Evolutionary conservation across 2,113 vertebrate species (phyloP), one percentile per base, ranked within the genome.

Genomic region (Lophius piscatorius): DNA sequence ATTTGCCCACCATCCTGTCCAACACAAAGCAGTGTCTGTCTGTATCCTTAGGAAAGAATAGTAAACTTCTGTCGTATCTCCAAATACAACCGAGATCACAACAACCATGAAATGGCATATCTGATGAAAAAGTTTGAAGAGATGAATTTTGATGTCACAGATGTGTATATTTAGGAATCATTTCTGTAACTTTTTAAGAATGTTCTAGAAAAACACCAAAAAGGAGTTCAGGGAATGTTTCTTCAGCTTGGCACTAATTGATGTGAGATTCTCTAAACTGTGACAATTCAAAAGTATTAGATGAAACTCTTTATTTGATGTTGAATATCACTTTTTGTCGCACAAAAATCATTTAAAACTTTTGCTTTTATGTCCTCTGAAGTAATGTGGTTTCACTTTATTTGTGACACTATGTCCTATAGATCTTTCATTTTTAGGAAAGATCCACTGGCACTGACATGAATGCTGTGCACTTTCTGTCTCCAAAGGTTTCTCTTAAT

Each of bases 141-240:
- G 33, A 26, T 47, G 14, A 29, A 20, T 52, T 39, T 21, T 14
- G 59, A 71, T 65, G 44, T 74, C 44, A 65, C 65, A 44, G 28
- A 41, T 72, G 51, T 67, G 57, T 56, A 33, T 9, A 36, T 36
- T 52, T 59, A 46, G 9, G 34, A 48, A 48, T 65, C 5, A 34
- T 54, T 46, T 24, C 42, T 13, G 33, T 14, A 35, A 4, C 26
- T 64, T 34, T 41, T 49, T 61, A 56, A 45, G 42, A 76, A 74
- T 74, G 58, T 77, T 61, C 52, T 68, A 63, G 66, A 63, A 59
- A 34, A 47, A 72, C 74, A 85, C 82, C 78, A 86, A 88, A 85
- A 82, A 84, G 18, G 8, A 61, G 16, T 31, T 31, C 29, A 31
- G 29, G 21, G 38, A 44, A 64, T 48, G 18, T 33, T 28, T 7